Conservation (phyloP, 2,888 invertebrate species). For the Amaurobius ferox region DNA sequence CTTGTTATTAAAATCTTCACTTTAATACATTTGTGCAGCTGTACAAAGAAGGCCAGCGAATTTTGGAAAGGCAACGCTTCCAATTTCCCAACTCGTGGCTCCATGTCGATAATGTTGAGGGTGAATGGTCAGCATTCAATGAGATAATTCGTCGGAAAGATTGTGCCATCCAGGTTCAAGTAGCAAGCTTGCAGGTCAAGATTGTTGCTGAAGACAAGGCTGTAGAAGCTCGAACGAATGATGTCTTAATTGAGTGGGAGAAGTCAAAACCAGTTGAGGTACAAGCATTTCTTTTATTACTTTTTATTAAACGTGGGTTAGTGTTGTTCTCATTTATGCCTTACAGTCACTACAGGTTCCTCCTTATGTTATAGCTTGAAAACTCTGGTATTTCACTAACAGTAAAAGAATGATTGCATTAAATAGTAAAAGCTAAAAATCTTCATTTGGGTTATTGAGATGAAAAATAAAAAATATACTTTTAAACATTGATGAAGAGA, state of each 20-base stretch:
- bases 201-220: slow-evolving; percentile 99
- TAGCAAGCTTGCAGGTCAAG: slow-evolving; percentile 96
- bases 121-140: slow-evolving; percentile 99
- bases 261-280: slow-evolving; percentile 94
- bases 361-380: too few species aligned
- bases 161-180: slow-evolving; percentile 95
- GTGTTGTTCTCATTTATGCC: too few species aligned
- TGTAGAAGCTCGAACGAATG: slow-evolving; percentile 94
- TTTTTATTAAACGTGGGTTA: too few species aligned
- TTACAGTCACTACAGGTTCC: too few species aligned
- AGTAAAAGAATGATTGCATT: too few species aligned
- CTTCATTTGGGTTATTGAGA: too few species aligned
- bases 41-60: slow-evolving; percentile 97
- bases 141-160: slow-evolving; percentile 99
- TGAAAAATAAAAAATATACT: too few species aligned
- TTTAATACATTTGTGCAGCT: too few species aligned
- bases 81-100: slow-evolving; percentile 98
- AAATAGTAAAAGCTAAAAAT: too few species aligned
- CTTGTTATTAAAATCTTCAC: slow-evolving; percentile 76
- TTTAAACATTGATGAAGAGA: too few species aligned
- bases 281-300: too few species aligned
- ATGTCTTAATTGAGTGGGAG: slow-evolving; percentile 98
- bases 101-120: slow-evolving; percentile 99
- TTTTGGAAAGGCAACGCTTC: slow-evolving; percentile 96
- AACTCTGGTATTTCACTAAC: too few species aligned